A percentile compares a stretch with the other conserved stretches of the same genome.
phyloP scores from a whole-genome alignment of 2,797 vertebrate genomes.

The Thripadectes ignobilis region DNA sequence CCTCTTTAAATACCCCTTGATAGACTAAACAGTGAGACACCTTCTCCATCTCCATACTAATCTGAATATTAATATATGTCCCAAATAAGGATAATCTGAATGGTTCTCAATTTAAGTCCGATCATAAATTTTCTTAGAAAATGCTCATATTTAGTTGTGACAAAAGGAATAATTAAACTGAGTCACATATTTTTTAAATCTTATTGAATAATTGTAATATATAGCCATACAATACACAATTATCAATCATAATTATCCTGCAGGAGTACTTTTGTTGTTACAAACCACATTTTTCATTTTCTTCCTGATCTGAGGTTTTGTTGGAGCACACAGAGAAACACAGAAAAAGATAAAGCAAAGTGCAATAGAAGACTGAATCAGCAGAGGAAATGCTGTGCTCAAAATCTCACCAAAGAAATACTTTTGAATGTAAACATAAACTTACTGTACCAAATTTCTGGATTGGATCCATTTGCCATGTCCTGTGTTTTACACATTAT shows the following conservation, averaged over 20 bases:
- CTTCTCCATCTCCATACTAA: background rate
- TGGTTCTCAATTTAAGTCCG: fast-evolving
- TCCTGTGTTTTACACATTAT: background rate
- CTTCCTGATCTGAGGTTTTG: background rate
- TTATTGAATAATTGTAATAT: background rate
- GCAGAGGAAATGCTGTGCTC: background rate
- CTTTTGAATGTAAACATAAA: background rate
- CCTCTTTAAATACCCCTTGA: background rate
- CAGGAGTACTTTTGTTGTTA: background rate
- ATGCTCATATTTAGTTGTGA: background rate
- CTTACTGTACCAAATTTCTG: background rate
- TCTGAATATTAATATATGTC: background rate
- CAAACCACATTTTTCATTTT: background rate
- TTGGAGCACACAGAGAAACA: background rate
- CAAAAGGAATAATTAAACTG: background rate
- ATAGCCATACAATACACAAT: background rate
- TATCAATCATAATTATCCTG: background rate
- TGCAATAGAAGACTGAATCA: background rate
- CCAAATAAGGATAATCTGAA: background rate
- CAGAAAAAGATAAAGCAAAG: background rate
- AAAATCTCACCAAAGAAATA: background rate
- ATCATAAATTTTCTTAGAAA: background rate
- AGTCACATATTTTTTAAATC: background rate
- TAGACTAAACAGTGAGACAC: background rate
- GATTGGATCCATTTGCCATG: background rate